These are phyloP conservation scores for Rhopalosiphum nymphaeae DNA, from an alignment of 2,888 invertebrate genomes.

Conservation along the genomic window DNA sequence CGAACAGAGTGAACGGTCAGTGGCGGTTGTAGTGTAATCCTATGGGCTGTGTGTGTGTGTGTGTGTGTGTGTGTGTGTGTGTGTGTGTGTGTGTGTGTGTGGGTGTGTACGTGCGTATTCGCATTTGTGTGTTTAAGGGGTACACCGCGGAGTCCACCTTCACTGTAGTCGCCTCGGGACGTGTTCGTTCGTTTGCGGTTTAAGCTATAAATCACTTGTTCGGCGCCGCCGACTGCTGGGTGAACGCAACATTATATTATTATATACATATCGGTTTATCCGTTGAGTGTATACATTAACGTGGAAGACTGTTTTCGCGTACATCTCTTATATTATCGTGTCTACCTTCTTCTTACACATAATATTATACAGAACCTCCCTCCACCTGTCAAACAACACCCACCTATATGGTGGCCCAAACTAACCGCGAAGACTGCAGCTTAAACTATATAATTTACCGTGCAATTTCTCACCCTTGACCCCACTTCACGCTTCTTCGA, in stretches of 20 bases:
- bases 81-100: not conserved
- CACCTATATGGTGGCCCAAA: not conserved
- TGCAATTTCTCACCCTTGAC: not conserved
- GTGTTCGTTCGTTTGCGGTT: not conserved
- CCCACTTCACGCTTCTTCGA: not conserved
- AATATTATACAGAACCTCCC: not conserved
- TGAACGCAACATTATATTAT: not conserved
- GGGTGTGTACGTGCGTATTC: not conserved
- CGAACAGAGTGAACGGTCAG: not conserved
- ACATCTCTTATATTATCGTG: not conserved
- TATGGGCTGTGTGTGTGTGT: too few relatives aligned
- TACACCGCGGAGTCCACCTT: not conserved
- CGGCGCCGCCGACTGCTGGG: not conserved
- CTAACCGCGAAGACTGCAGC: not conserved
- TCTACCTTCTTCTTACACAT: not conserved
- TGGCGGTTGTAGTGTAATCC: not conserved
- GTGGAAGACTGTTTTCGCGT: not conserved
- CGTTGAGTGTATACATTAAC: constrained; percentile 1
- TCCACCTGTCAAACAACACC: not conserved
- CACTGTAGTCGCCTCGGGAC: not conserved
- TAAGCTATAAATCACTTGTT: constrained; percentile 30
- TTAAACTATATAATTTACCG: not conserved
- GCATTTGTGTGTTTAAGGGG: not conserved
- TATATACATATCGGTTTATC: not conserved
- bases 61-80: too few relatives aligned